Base-by-base conservation (phyloP, 2,113 vertebrate species). In the Otolemur garnettii region DNA sequence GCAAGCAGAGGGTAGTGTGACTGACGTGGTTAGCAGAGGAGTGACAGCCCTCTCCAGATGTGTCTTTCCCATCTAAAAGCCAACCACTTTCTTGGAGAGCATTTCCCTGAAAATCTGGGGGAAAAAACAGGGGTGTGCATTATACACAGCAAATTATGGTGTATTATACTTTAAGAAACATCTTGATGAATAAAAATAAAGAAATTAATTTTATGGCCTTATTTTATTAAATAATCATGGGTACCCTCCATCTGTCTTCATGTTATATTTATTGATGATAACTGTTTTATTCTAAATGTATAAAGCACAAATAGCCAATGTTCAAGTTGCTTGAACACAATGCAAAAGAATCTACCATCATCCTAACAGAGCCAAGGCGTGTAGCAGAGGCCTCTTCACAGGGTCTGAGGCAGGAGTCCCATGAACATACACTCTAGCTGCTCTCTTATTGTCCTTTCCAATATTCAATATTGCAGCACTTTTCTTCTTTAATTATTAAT, bases 401-500 rank as follows among this genome's bases (percentile, higher is more conserved):
- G 2, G 2, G 7, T 42, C 30, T 53, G 59, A 35, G 1, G 2
- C 22, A 82, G 15, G n/a, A 18, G 50, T 14, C 13, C 9, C 57
- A 30, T 3, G 2, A 0, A 28, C 64, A 28, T 38, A 60, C 57
- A 68, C 4, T 33, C 30, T 1, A 50, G 12, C 30, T 69, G 26
- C 42, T 95, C 38, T 53, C 64, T 59, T 53, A 38, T 55, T 4
- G 64, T 22, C 33, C 17, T 11, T 75, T 71, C 60, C 75, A 72
- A 42, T 57, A 78, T 22, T 42, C 75, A 72, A 42, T 57, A 78
- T 22, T 42, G 87, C 30, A 80, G 35, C 10, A 35, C 12, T 30
- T 92, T 93, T 93, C 78, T 74, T 33, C 26, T 45, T 80, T 60
- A 86, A 81, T 72, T 83, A 75, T 85, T 88, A 18, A 94, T 42